These are phyloP conservation scores for Apoderus coryli DNA, from an alignment of 2,888 invertebrate genomes.

Conservation along the genomic window DNA sequence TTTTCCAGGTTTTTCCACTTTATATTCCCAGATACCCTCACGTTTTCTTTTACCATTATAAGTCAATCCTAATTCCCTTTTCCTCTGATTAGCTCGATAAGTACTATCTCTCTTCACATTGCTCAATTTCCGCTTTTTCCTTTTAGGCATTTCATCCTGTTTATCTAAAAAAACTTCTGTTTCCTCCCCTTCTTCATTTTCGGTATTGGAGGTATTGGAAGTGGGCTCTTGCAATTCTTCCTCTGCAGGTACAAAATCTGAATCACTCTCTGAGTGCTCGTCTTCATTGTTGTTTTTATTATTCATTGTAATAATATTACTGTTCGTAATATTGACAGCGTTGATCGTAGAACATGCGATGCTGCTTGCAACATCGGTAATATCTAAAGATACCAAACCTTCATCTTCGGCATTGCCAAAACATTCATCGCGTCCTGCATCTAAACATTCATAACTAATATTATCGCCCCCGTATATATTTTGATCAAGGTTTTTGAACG, in stretches of 20 bases:
- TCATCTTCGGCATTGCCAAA: slow-evolving; percentile 1
- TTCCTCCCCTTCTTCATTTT: slow-evolving; percentile 1
- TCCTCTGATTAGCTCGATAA: slow-evolving; percentile 2
- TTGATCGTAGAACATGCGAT: no score
- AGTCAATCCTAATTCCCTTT: slow-evolving; percentile 3
- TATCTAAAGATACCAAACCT: slow-evolving; percentile 1
- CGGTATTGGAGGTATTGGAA: slow-evolving; percentile 3
- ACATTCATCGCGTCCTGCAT: not conserved
- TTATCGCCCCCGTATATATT: slow-evolving; percentile 1
- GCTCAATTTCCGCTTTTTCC: slow-evolving; percentile 3
- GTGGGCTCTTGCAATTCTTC: slow-evolving; percentile 1
- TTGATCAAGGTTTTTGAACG: slow-evolving; percentile 1
- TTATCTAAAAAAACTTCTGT: slow-evolving; percentile 2
- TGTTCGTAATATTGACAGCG: slow-evolving; percentile 1
- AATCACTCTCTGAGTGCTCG: slow-evolving; percentile 1
- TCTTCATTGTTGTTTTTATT: slow-evolving; percentile 4
- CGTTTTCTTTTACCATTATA: slow-evolving; percentile 4
- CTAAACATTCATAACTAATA: slow-evolving; percentile 2
- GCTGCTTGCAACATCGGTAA: slow-evolving; percentile 1
- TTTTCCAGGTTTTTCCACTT: slow-evolving; percentile 6
- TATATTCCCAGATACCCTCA: slow-evolving; percentile 6
- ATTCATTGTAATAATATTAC: slow-evolving; percentile 3
- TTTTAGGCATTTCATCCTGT: not conserved
- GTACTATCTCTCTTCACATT: slow-evolving; percentile 2
- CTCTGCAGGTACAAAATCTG: slow-evolving; percentile 1